Conservation (phyloP, 1,140 invertebrate species). For the Pseudomyrmex cubaensis region DNA sequence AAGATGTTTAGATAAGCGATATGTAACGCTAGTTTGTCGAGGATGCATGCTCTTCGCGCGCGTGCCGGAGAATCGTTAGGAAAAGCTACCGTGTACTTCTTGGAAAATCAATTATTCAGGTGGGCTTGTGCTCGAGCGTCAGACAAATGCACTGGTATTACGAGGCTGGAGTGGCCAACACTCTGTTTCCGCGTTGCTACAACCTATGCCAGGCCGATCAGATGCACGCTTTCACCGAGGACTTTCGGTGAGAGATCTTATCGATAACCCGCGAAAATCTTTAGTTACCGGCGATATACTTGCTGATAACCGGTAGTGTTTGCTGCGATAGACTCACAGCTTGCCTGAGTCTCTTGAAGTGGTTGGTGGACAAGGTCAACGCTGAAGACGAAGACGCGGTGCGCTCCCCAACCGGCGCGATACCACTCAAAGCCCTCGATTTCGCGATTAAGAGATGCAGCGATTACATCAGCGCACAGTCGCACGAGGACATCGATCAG, state of each 20-base stretch:
- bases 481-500: slow-evolving; percentile 94
- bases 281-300: not conserved
- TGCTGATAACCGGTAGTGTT: not conserved
- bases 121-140: slow-evolving; percentile 92
- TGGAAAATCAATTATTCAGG: slow-evolving; percentile 78
- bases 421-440: slow-evolving; percentile 90
- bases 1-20: slow-evolving; percentile 36
- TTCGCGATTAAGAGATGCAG: slow-evolving; percentile 92
- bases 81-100: slow-evolving; percentile 43
- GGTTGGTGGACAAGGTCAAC: slow-evolving; percentile 88
- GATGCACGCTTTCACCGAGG: slow-evolving; percentile 94
- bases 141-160: slow-evolving; percentile 96
- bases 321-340: slow-evolving; percentile 89
- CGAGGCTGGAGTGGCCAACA: slow-evolving; percentile 92
- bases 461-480: slow-evolving; percentile 90
- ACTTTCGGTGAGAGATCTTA: slow-evolving; percentile 87
- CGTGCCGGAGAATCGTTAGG: slow-evolving; percentile 35
- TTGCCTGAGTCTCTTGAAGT: slow-evolving; percentile 93
- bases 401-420: slow-evolving; percentile 87
- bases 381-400: slow-evolving; percentile 86
- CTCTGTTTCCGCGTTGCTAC: slow-evolving; percentile 95
- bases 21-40: not conserved
- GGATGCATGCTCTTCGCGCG: slow-evolving; percentile 8
- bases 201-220: slow-evolving; percentile 95
- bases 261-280: not conserved